Percentiles rank a stretch among this genome's conserved stretches.
Evolutionary conservation across 1,140 invertebrate genomes (phyloP).

Genomic region (Pseudomyrmex gracilis): DNA sequence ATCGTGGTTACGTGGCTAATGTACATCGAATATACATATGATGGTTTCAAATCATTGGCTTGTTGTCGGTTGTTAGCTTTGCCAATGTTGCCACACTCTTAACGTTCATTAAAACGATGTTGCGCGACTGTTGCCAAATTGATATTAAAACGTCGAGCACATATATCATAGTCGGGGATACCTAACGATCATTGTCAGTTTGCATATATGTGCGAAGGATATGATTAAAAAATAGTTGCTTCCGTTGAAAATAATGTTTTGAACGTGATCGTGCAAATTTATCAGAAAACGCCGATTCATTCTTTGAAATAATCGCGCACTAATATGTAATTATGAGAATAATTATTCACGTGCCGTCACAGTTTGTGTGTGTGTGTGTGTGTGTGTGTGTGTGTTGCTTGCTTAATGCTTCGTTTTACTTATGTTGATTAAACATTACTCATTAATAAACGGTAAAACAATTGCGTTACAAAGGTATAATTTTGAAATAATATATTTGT

Average conservation of each 20-base stretch:
- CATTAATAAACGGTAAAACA: conserved; percentile 36
- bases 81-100: conserved; percentile 16
- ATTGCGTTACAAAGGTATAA: conserved; percentile 42
- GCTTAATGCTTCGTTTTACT: conserved; percentile 46
- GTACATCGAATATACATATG: conserved; percentile 30
- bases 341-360: conserved; percentile 26
- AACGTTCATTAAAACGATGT: conserved; percentile 2
- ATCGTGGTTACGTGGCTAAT: conserved; percentile 12
- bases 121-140: not conserved
- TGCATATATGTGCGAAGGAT: too few relatives aligned
- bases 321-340: conserved; percentile 39
- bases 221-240: conserved; percentile 3
- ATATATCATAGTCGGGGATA: too few relatives aligned
- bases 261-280: conserved; percentile 20
- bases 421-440: conserved; percentile 52
- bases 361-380: not conserved
- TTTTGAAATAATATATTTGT: conserved; percentile 25
- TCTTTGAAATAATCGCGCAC: conserved; percentile 39
- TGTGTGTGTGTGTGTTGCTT: not conserved
- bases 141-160: conserved; percentile 2
- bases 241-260: conserved; percentile 28
- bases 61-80: conserved; percentile 9
- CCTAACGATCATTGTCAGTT: too few relatives aligned
- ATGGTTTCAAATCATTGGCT: conserved; percentile 50
- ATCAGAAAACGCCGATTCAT: not conserved